Evolutionary conservation across 2,888 invertebrate genomes (phyloP).

Genomic region (Chloroclystis v-ata): DNA sequence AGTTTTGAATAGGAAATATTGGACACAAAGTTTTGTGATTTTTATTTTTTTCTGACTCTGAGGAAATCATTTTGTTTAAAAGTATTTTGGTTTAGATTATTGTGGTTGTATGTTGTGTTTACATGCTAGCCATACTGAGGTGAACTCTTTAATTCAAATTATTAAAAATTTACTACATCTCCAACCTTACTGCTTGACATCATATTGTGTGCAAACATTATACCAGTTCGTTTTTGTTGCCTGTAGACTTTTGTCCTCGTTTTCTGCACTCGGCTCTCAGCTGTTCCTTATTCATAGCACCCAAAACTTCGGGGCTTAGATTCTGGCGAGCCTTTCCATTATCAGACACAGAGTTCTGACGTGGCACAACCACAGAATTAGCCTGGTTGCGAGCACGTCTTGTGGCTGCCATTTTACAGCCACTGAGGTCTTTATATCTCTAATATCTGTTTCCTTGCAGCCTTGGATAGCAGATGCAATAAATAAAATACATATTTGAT

Average conservation of each 20-base stretch:
- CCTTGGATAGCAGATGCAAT: constrained; percentile 39
- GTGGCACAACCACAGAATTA: constrained; percentile 58
- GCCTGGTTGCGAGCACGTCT: constrained; percentile 69
- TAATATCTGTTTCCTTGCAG: constrained; percentile 32
- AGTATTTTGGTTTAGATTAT: too few species aligned
- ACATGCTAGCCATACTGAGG: too few species aligned
- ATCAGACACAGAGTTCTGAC: constrained; percentile 65
- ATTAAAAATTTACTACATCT: background rate
- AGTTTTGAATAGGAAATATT: too few species aligned
- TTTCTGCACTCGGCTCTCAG: constrained; percentile 82
- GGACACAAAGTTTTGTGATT: too few species aligned
- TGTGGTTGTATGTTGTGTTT: too few species aligned
- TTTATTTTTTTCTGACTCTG: too few species aligned
- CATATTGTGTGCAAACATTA: constrained; percentile 35
- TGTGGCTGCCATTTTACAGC: constrained; percentile 57
- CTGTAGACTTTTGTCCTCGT: constrained; percentile 82
- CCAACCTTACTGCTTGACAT: constrained; percentile 10
- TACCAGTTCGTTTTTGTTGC: constrained; percentile 86
- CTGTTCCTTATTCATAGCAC: constrained; percentile 82
- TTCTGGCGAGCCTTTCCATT: constrained; percentile 65
- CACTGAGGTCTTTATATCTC: constrained; percentile 28
- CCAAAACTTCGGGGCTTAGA: constrained; percentile 71
- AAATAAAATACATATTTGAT: constrained; percentile 30
- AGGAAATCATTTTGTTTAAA: too few species aligned
- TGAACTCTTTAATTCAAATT: too few species aligned